Percentiles rank a stretch among this genome's conserved stretches.
These are phyloP conservation scores for Troides helena DNA, from an alignment of 2,888 invertebrate species.

Conservation along the genomic window DNA sequence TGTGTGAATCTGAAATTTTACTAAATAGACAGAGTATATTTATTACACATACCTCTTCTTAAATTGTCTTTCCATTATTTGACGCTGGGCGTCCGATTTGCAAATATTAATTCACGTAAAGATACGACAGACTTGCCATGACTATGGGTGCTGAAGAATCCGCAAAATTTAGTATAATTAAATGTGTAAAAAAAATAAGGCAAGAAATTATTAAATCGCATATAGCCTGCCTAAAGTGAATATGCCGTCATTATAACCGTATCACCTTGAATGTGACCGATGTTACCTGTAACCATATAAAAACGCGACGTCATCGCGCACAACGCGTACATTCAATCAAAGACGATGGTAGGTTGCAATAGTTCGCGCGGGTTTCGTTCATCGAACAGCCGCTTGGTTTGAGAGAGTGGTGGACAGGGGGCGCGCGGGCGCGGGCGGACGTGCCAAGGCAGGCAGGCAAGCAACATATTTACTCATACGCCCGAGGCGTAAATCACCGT, in stretches of 20 bases:
- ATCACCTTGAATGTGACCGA: constrained; percentile 38
- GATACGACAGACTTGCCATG: no score
- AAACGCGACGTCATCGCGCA: constrained; percentile 39
- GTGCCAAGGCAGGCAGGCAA: constrained; percentile 76
- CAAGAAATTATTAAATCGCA: not conserved
- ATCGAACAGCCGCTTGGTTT: constrained; percentile 41
- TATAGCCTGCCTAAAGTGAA: not conserved
- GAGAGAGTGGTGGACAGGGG: constrained; percentile 55
- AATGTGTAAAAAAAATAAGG: no score
- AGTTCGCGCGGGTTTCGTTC: constrained; percentile 28
- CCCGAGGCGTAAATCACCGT: constrained; percentile 79
- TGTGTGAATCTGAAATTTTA: no score
- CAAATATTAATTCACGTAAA: no score
- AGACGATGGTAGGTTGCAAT: constrained; percentile 38
- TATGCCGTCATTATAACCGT: constrained; percentile 21
- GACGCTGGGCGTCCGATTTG: no score
- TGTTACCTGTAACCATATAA: constrained; percentile 37
- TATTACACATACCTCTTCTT: no score
- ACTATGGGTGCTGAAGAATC: no score
- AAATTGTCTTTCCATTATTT: no score
- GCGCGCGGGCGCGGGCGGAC: constrained; percentile 66
- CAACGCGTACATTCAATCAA: constrained; percentile 38
- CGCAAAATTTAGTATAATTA: no score
- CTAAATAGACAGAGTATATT: no score
- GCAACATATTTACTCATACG: constrained; percentile 77